Percentiles rank a stretch among this genome's conserved stretches.
Evolutionary conservation across 2,113 vertebrate genomes (phyloP).

Genomic region (Pedetes capensis): DNA sequence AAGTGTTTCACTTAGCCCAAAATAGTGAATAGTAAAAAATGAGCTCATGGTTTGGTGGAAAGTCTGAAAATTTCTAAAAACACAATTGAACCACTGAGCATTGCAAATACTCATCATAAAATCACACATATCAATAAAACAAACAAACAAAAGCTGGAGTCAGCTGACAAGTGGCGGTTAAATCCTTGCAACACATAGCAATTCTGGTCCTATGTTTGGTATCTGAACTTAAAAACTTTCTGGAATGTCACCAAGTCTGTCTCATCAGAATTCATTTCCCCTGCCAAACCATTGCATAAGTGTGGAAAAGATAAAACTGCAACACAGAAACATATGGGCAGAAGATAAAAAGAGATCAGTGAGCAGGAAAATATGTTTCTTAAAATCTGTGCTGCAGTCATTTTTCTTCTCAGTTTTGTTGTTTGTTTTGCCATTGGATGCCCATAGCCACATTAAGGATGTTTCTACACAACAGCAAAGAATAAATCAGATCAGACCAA

Average conservation of each 20-base stretch:
- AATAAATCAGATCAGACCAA: constrained; percentile 51
- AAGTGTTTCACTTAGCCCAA: not conserved
- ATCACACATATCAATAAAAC: not conserved
- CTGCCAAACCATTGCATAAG: constrained; percentile 35
- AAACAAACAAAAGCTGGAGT: constrained; percentile 5
- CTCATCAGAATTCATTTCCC: constrained; percentile 29
- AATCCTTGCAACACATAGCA: not conserved
- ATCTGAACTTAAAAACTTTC: constrained; percentile 38
- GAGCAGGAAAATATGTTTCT: constrained; percentile 78
- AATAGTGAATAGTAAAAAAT: not conserved
- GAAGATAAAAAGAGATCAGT: constrained; percentile 60
- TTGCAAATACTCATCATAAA: not conserved
- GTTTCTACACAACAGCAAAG: constrained; percentile 54
- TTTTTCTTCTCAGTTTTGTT: constrained; percentile 77
- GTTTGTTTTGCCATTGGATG: constrained; percentile 69
- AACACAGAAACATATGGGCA: constrained; percentile 30
- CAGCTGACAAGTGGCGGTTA: constrained; percentile 17
- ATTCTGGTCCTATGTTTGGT: constrained; percentile 11
- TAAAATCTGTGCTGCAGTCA: constrained; percentile 69
- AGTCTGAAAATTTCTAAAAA: not conserved
- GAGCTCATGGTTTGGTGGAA: not conserved
- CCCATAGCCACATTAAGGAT: constrained; percentile 63
- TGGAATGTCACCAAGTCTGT: constrained; percentile 11
- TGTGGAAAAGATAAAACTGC: constrained; percentile 68
- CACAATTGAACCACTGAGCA: not conserved